Base-by-base conservation (phyloP, 2,888 invertebrate genomes). In the Zootermopsis nevadensis region DNA sequence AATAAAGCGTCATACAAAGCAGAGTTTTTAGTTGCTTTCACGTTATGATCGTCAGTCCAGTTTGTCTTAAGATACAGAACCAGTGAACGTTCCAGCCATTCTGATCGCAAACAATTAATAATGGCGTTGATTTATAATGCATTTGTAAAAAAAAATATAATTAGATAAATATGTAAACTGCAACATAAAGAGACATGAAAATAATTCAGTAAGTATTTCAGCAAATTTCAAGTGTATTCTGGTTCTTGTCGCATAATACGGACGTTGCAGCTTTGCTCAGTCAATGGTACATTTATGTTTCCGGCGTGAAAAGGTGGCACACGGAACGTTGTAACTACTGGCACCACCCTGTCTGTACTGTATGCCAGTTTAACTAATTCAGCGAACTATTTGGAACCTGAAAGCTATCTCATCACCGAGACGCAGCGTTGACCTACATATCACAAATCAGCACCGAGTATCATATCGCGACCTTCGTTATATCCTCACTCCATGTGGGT, bases 161-260 rank as follows among this genome's bases (percentile, higher is more conserved):
- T 27, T 27, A 60, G 8, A 60, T 27, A n/a, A n/a, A 60, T 0
- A 27, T 60, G n/a, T 60, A 60, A 60, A 60, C 7, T n/a, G n/a
- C 60, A 60, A 27, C 60, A 60, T 15, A 72, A 6, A 35, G 24
- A 27, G 15, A 72, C 72, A 4, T 27, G 19, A 35, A 35, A 22
- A 8, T 6, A n/a, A 42, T 38, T n/a, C n/a, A 1, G 24, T 76
- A 38, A 12, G 6, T 38, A 76, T 42, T 35, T 38, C 33, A 6
- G 10, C 76, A n/a, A 55, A 48, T 77, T 77, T 77, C 55, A 55
- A 42, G 53, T 77, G 55, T 55, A 77, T 33, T 33, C 55, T 77
- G 55, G 77, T 77, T 38, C 77, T 77, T 77, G 77, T 77, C 22
- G 55, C 77, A 77, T 77, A 77, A 77, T 77, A 77, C 77, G 53